A percentile compares a stretch with the other conserved stretches of the same genome.
These are phyloP conservation scores for Charadrius vociferus DNA, from an alignment of 2,113 vertebrate species.

Conservation along the genomic window DNA sequence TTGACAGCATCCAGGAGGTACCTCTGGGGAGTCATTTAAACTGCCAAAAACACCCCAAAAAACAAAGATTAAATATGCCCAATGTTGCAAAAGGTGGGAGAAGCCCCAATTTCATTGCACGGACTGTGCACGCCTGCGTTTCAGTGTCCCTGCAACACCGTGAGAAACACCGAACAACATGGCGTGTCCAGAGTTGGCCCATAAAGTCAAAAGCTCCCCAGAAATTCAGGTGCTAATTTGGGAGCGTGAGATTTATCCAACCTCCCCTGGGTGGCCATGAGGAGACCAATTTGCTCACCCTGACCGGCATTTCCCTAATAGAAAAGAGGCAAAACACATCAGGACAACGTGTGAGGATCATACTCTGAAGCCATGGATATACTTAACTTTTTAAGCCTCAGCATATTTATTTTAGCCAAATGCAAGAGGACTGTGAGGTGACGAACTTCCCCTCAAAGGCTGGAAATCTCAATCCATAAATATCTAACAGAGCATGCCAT, in stretches of 20 bases:
- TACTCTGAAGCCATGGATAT: neutral
- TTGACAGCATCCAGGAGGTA: neutral
- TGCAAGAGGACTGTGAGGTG: neutral
- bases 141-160: neutral
- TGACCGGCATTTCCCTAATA: neutral
- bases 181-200: fast-evolving
- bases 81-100: neutral
- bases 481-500: neutral
- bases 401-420: neutral
- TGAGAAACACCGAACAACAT: neutral
- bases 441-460: neutral
- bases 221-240: neutral
- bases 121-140: fast-evolving
- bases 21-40: neutral
- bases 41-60: neutral
- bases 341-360: neutral
- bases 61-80: neutral
- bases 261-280: neutral
- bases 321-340: neutral
- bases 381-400: neutral
- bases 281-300: neutral
- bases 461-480: neutral
- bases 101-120: neutral
- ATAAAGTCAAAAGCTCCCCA: neutral
- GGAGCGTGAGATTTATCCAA: neutral